Evolutionary conservation across 2,797 vertebrate genomes (phyloP).

Genomic region (Onychomys arenicola): DNA sequence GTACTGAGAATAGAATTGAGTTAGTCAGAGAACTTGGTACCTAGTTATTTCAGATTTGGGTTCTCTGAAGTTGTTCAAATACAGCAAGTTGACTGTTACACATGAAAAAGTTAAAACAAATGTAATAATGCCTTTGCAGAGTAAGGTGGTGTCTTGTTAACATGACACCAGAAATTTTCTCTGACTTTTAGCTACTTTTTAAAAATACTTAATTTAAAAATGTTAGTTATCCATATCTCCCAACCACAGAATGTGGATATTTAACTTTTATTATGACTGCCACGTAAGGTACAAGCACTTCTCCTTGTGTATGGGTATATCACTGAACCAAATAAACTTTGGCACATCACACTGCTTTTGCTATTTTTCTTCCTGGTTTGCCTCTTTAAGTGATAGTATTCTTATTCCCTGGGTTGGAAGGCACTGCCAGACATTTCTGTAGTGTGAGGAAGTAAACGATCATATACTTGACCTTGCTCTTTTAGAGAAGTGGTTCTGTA

Average conservation of each 20-base stretch:
- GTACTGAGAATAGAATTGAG: not conserved
- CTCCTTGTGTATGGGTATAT: not conserved
- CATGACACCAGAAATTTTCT: conserved; percentile 40
- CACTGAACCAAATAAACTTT: conserved; percentile 14
- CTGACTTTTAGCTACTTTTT: not conserved
- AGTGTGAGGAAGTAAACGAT: not conserved
- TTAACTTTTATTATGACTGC: not conserved
- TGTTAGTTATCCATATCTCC: not conserved
- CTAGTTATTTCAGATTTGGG: conserved; percentile 48
- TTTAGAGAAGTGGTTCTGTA: not conserved
- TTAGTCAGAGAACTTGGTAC: conserved; percentile 36
- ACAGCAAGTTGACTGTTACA: not conserved
- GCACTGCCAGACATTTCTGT: not conserved
- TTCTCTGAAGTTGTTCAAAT: conserved; percentile 51
- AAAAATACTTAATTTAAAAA: too few relatives aligned
- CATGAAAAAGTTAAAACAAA: not conserved
- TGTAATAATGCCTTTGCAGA: conserved; percentile 19
- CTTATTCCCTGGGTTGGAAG: not conserved
- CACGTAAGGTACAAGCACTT: not conserved
- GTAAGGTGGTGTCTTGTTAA: not conserved
- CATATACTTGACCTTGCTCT: not conserved
- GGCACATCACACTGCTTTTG: not conserved
- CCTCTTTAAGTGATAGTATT: not conserved
- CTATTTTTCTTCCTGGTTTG: not conserved
- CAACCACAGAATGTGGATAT: not conserved